Base-by-base conservation (phyloP, 2,113 vertebrate genomes). In the Pavo muticus region DNA sequence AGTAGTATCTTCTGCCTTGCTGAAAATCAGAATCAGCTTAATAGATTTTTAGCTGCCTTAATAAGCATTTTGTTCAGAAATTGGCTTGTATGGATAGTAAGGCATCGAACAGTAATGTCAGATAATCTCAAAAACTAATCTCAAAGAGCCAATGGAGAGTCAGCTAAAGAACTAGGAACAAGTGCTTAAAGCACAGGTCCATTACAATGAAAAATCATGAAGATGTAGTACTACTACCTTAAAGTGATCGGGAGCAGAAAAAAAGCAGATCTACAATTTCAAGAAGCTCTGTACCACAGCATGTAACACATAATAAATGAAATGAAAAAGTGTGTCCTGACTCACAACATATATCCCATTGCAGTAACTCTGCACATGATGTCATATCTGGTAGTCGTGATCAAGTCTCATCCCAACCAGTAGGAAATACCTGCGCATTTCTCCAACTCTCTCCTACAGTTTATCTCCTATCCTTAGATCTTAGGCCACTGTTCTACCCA, bases 381-480 rank as follows among this genome's bases (percentile, higher is more conserved):
- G 39, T 65, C 11, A 0, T 4, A 65, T 1, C 40, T 61, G 27
- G 16, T 1, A 59, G 17, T 12, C 27, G 35, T 0, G 1, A 57
- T 6, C 57, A 52, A 57, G 42, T 27, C 37, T 63, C 45, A 60
- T 29, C 13, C 48, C 59, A 60, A 18, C 15, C 45, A 39, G 45
- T 32, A 90, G 56, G 9, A 90, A 80, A 47, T 21, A 69, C 3
- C 8, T 44, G 35, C 6, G 6, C 15, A 59, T 74, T 39, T 81
- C 57, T 86, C 37, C 42, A 71, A 3, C 17, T 60, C 42, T 74
- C 60, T 60, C 8, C 5, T 10, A 61, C 18, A 32, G 13, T 63
- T 32, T 29, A 59, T 27, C 19, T 47, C n/a, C 21, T 27, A 37
- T 39, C 50, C 27, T 61, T 39, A 71, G 40, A 32, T 57, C 39